A percentile compares a stretch with the other conserved stretches of the same genome.
Evolutionary conservation across 1,140 invertebrate species (phyloP).

Genomic region (Cotesia typhae): DNA sequence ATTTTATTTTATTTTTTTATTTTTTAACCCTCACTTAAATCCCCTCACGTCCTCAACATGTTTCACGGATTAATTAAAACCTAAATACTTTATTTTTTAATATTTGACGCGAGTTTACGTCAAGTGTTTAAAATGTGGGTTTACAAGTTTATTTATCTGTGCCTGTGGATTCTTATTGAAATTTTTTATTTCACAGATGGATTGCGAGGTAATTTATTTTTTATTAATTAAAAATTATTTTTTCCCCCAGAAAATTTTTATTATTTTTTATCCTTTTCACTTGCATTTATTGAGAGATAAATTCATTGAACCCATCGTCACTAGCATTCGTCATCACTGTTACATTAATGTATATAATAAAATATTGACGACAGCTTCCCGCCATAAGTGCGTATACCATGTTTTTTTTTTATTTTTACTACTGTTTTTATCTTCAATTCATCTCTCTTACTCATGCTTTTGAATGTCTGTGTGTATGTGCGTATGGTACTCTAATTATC

Average conservation of each 20-base stretch:
- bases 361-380: conserved; percentile 53
- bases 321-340: conserved; percentile 42
- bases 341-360: conserved; percentile 38
- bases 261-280: too few relatives aligned
- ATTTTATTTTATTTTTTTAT: too few relatives aligned
- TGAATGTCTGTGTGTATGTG: too few relatives aligned
- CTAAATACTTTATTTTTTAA: neutral
- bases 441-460: neutral
- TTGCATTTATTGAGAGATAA: neutral
- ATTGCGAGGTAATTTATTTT: conserved; percentile 13
- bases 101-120: neutral
- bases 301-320: conserved; percentile 48
- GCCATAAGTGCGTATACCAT: conserved; percentile 46
- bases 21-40: too few relatives aligned
- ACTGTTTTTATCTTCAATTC: conserved; percentile 15
- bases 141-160: conserved; percentile 11
- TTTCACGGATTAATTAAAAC: neutral
- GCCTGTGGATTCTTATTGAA: conserved; percentile 13
- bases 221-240: neutral
- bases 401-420: conserved; percentile 22
- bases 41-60: too few relatives aligned
- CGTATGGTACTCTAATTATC: neutral
- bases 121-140: conserved; percentile 3
- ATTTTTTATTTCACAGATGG: neutral
- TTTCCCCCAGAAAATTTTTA: too few relatives aligned